Evolutionary conservation across 2,797 vertebrate genomes (phyloP), one percentile per base, ranked within the genome.

Genomic region (Enteromius thamalakanensis): DNA sequence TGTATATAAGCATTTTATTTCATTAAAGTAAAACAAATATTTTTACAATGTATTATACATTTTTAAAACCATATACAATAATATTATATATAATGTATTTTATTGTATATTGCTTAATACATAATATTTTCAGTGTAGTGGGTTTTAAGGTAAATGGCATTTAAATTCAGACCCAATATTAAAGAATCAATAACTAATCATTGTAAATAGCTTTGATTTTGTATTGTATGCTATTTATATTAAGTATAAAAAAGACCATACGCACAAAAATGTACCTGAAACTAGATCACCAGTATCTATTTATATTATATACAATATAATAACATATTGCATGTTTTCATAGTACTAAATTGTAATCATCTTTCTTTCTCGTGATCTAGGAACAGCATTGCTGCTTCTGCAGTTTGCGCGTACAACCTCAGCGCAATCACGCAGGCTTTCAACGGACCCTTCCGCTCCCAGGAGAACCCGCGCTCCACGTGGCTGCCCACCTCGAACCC

Each of bases 331-430:
- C 15, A 58, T 42, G 21, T 37, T 2, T 86, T 51, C 40, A 3
- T 78, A 26, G 49, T 32, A 40, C 9, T 51, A 45, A 70, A 7
- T 67, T 8, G 65, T 9, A 70, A n/a, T 55, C 26, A 47, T 51
- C 14, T 47, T n/a, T 32, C 11, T 87, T 81, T 8, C 26, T 88
- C 76, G 55, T 79, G n/a, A 69, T 95, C 88, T 91, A 99, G 98
- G 91, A 99, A 99, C 93, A 99, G 98, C 87, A 98, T 99, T 6
- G 97, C 97, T 26, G 97, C 98, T 15, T 99, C 98, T 21, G 98
- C 98, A 29, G 96, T 99, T 89, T 99, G 98, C 87, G 97, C 97
- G 89, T 99, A 97, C 94, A 99, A 99, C 94, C 95, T 99, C 87
- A 99, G 97, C 91, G 96, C 98, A 92, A 98, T 99, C 93, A 96